Evolutionary conservation across 2,888 invertebrate genomes (phyloP).

Genomic region (Cryptops parisi): DNA sequence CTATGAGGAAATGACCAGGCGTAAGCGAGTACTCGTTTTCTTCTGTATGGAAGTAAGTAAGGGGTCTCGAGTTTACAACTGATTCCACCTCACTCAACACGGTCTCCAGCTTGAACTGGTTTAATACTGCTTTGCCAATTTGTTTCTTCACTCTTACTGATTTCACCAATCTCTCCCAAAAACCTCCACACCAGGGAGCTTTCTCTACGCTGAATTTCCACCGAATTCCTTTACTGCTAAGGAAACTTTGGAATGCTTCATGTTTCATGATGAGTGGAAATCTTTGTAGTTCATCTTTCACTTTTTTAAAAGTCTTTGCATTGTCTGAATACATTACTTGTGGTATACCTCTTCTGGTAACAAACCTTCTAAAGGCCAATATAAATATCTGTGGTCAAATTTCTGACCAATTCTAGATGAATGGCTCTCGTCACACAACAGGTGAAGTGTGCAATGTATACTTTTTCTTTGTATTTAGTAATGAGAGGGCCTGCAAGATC

Average conservation of each 20-base stretch:
- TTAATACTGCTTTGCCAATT: neutral
- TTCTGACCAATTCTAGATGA: neutral
- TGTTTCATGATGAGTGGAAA: neutral
- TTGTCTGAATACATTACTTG: no score
- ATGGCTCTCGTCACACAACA: no score
- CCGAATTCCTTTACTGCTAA: neutral
- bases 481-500: constrained; percentile 2
- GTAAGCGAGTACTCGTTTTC: no score
- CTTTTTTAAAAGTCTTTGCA: no score
- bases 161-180: neutral
- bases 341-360: neutral
- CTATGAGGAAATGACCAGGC: no score
- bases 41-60: no score
- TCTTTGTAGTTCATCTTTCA: neutral
- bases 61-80: no score
- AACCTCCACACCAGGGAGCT: neutral
- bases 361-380: neutral
- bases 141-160: neutral
- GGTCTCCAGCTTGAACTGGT: neutral
- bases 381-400: neutral
- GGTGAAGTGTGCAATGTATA: neutral
- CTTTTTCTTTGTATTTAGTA: neutral
- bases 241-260: neutral
- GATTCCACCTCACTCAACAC: neutral
- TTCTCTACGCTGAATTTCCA: neutral